Evolutionary conservation across 2,113 vertebrate species (phyloP).

Genomic region (Oreotrochilus melanogaster): DNA sequence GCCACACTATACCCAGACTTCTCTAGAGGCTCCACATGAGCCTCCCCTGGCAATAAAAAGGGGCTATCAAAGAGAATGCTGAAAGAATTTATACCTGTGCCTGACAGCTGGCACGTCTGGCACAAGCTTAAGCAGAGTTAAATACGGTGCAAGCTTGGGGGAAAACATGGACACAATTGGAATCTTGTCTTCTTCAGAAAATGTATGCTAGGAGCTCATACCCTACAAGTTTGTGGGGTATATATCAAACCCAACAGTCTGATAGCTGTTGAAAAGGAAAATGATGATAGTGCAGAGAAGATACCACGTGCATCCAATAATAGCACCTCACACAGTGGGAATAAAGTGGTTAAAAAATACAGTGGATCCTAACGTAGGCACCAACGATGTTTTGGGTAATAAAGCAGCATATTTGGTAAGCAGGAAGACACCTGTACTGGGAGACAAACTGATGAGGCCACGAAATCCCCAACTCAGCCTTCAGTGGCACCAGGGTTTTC

Average conservation of each 20-base stretch:
- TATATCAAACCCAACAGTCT: too few relatives aligned
- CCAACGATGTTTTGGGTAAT: not conserved
- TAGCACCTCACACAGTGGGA: not conserved
- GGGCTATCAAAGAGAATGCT: not conserved
- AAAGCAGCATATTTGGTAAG: not conserved
- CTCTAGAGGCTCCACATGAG: not conserved
- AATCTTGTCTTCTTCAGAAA: not conserved
- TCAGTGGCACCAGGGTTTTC: not conserved
- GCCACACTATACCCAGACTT: not conserved
- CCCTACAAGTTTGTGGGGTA: too few relatives aligned
- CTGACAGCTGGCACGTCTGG: not conserved
- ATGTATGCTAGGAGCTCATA: not conserved
- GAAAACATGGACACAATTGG: not conserved
- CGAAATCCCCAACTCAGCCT: not conserved
- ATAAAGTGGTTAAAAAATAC: not conserved
- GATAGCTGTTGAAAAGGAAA: not conserved
- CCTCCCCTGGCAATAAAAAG: not conserved
- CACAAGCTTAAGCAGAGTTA: not conserved
- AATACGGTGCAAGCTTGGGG: not conserved
- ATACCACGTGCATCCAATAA: not conserved
- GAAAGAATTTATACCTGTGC: not conserved
- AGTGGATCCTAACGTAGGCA: not conserved
- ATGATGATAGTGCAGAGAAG: not conserved
- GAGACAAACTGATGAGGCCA: not conserved
- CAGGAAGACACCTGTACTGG: not conserved